Conservation (phyloP, 2,888 invertebrate genomes). For the Phoronis australis region DNA sequence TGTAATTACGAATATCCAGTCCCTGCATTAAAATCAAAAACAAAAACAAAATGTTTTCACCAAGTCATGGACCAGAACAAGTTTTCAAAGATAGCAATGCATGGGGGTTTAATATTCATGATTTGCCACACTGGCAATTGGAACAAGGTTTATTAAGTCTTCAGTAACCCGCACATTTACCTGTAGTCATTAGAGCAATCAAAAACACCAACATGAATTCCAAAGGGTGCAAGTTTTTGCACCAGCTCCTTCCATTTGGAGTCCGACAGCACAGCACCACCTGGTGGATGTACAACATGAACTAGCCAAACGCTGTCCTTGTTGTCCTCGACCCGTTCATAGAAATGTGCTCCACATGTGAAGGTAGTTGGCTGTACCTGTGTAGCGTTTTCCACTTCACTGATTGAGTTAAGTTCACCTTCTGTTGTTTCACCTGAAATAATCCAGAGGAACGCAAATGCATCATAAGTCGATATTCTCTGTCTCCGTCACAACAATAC, state of each 20-base stretch:
- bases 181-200: constrained; percentile 54
- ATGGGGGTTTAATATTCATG: too few species aligned
- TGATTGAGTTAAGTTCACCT: constrained; percentile 39
- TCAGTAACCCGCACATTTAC: constrained; percentile 25
- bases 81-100: too few species aligned
- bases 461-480: too few species aligned
- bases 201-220: constrained; percentile 55
- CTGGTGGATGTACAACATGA: constrained; percentile 45
- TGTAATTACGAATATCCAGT: too few species aligned
- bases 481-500: background rate
- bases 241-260: constrained; percentile 52
- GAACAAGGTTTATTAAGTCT: too few species aligned
- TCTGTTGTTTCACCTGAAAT: constrained; percentile 40
- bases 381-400: constrained; percentile 18
- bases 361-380: constrained; percentile 38
- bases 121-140: too few species aligned
- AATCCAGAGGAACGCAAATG: too few species aligned
- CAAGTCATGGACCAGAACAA: too few species aligned
- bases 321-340: constrained; percentile 57
- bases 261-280: constrained; percentile 17
- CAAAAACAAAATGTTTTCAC: too few species aligned
- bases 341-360: constrained; percentile 52
- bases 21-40: too few species aligned
- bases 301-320: constrained; percentile 59
- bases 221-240: constrained; percentile 53